These are phyloP conservation scores for Catharus ustulatus DNA, from an alignment of 2,797 vertebrate genomes.

Conservation along the genomic window DNA sequence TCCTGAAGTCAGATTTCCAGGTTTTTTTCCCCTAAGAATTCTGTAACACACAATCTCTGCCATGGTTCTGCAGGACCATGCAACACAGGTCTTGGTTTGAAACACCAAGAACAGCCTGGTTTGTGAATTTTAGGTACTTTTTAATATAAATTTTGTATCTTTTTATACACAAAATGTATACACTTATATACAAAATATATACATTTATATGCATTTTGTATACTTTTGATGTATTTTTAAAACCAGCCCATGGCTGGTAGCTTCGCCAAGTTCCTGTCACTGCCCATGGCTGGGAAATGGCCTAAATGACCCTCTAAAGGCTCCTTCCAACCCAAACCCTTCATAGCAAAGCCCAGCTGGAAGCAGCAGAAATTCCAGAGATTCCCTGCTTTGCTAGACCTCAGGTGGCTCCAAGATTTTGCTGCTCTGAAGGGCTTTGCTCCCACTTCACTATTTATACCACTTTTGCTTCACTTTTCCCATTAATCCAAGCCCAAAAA, in stretches of 20 bases:
- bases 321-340: neutral
- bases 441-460: fast-evolving
- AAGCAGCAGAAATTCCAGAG: neutral
- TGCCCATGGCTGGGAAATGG: neutral
- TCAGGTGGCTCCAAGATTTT: neutral
- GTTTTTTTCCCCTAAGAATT: neutral
- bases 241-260: neutral
- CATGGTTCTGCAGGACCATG: fast-evolving
- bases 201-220: neutral
- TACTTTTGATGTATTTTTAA: neutral
- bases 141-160: neutral
- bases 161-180: neutral
- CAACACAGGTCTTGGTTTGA: neutral
- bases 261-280: neutral
- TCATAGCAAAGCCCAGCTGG: neutral
- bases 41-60: fast-evolving
- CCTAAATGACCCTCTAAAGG: neutral
- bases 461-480: fast-evolving
- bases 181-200: neutral
- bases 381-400: neutral
- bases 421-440: too few species aligned
- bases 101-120: neutral
- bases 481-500: neutral
- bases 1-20: neutral
- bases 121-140: neutral